Conservation (phyloP, 2,888 invertebrate species). For the Drosophila neutralis region DNA sequence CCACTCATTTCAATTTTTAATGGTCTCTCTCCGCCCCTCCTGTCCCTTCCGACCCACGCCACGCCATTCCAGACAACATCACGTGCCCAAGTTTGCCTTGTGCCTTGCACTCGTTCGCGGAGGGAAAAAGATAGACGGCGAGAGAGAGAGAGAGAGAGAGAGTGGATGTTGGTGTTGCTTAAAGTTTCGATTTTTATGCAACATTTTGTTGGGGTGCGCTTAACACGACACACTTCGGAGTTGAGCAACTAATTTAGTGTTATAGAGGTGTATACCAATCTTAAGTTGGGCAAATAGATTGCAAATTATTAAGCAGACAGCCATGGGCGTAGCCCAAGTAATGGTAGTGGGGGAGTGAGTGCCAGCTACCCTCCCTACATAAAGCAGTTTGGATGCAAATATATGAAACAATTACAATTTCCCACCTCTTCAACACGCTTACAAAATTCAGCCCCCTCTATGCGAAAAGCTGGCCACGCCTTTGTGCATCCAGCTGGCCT, state of each 20-base stretch:
- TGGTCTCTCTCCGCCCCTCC: slow-evolving; percentile 11
- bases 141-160: background rate
- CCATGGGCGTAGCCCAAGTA: background rate
- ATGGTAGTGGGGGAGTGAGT: background rate
- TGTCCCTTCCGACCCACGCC: slow-evolving; percentile 5
- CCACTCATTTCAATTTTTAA: slow-evolving; percentile 45
- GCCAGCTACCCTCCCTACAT: background rate
- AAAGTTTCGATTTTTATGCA: slow-evolving; percentile 66
- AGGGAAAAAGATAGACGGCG: no score
- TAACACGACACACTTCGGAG: slow-evolving; percentile 21
- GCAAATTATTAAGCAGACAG: background rate
- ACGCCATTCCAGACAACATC: slow-evolving; percentile 25
- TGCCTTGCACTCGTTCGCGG: slow-evolving; percentile 12
- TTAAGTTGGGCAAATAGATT: slow-evolving; percentile 26
- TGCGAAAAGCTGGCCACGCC: background rate
- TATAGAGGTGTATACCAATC: slow-evolving; percentile 37
- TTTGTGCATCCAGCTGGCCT: background rate
- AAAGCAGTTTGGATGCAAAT: no score
- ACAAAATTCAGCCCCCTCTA: background rate
- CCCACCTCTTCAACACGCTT: background rate
- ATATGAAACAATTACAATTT: background rate
- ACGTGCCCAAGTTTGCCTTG: slow-evolving; percentile 46
- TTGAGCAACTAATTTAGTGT: slow-evolving; percentile 28
- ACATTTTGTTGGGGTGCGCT: slow-evolving; percentile 33
- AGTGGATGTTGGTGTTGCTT: slow-evolving; percentile 36